Conservation (phyloP, 2,797 vertebrate species). For the Lophius americanus region DNA sequence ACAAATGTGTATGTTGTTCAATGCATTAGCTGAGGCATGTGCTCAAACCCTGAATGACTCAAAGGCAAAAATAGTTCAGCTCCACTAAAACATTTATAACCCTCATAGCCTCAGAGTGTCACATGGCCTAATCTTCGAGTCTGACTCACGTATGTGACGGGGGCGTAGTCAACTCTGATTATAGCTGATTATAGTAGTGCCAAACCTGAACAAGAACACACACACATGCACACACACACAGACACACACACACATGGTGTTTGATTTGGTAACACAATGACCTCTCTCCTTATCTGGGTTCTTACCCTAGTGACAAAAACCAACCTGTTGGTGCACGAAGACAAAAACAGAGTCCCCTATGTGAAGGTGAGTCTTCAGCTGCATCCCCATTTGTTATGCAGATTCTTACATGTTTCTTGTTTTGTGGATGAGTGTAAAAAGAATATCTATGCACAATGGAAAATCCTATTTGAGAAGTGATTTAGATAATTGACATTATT, state of each 20-base stretch:
- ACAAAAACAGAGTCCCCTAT: constrained; percentile 94
- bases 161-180: constrained; percentile 33
- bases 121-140: background rate
- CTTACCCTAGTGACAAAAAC: constrained; percentile 89
- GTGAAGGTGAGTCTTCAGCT: constrained; percentile 88
- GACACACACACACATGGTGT: background rate
- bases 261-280: constrained; percentile 33
- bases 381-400: background rate
- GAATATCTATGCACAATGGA: too few relatives aligned
- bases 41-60: constrained; percentile 35
- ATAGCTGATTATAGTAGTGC: constrained; percentile 1
- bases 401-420: background rate
- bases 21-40: background rate
- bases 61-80: constrained; percentile 25
- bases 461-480: too few relatives aligned
- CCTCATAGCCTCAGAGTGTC: background rate
- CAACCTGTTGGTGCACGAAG: constrained; percentile 94
- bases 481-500: too few relatives aligned
- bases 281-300: constrained; percentile 36
- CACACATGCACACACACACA: constrained; percentile 17
- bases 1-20: constrained; percentile 4
- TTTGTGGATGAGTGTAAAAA: background rate
- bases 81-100: constrained; percentile 16
- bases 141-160: constrained; percentile 38
- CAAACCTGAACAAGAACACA: background rate